Conservation (phyloP, 2,113 vertebrate genomes). For the Mesoclemmys tuberculata region DNA sequence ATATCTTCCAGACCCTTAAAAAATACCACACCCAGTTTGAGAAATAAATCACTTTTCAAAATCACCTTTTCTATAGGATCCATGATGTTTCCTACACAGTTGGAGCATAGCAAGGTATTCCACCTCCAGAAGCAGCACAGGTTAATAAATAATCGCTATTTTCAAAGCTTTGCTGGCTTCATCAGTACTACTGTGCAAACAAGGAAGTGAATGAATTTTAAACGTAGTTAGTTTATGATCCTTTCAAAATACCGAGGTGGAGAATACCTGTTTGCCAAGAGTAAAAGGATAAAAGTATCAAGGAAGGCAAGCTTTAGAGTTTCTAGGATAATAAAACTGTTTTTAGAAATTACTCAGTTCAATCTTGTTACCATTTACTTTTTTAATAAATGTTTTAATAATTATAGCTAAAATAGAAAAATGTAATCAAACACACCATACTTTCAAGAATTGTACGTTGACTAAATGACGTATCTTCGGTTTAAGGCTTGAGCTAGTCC, state of each 20-base stretch:
- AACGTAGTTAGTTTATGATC: not conserved
- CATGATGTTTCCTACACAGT: not conserved
- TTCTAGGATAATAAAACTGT: not conserved
- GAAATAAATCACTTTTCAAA: not conserved
- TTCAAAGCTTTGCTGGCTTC: not conserved
- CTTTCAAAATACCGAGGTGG: not conserved
- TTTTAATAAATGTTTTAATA: not conserved
- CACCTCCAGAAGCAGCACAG: not conserved
- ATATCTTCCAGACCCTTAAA: not conserved
- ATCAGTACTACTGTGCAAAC: not conserved
- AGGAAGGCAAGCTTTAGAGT: not conserved
- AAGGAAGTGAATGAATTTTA: not conserved
- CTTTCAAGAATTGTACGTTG: fast-evolving
- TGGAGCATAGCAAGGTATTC: not conserved
- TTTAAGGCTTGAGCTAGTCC: not conserved
- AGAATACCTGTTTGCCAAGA: not conserved
- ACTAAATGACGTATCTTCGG: not conserved
- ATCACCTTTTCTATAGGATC: not conserved
- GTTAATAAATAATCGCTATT: not conserved
- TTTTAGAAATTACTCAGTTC: not conserved
- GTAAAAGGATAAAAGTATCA: not conserved
- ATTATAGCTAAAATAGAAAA: not conserved
- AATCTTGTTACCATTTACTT: not conserved
- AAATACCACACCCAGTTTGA: not conserved
- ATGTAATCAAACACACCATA: not conserved